Evolutionary conservation across 2,888 invertebrate species (phyloP), one percentile per base, ranked within the genome.

Genomic region (Limnephilus marmoratus): DNA sequence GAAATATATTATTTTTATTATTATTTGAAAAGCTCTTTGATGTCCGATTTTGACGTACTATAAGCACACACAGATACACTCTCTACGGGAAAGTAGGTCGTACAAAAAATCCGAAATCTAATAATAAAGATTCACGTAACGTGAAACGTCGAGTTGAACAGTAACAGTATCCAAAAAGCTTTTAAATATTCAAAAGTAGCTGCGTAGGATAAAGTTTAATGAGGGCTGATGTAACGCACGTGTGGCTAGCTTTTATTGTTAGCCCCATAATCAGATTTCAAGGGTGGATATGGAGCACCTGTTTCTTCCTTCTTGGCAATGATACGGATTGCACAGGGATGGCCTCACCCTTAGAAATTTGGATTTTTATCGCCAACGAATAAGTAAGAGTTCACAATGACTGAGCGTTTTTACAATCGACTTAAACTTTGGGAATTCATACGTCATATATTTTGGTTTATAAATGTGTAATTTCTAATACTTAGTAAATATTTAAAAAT

Each of bases 241-340:
- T 86, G 86, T 49, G 86, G 86, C 86, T 86, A 86, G 86, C 86
- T 45, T 86, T 86, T 86, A 86, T 45, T 86, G 86, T 86, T 86
- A 86, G 86, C 86, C 29, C 86, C 49, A 86, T 86, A 86, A 86
- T 86, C 41, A 29, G 86, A 49, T 86, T 86, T 86, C 41, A 29
- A 29, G 86, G 86, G 86, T 49, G 49, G 86, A 49, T 45, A 45
- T 86, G 5, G 49, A 86, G 86, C 45, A 86, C 49, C 86, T 86
- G 86, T 49, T 86, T 86, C 49, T 29, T 15, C 49, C 15, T 41
- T 88, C 88, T 9, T 11, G 80, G 15, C 34, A 31, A 31, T 31
- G 82, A 34, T 31, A 82, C 7, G 68, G 9, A 68, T 9, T 24
- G 9, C 24, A 68, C 24, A 9, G 5, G 68, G 24, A n/a, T 9